phyloP scores from a whole-genome alignment of 2,797 vertebrate genomes.

The Percopsis omiscomaycus region DNA sequence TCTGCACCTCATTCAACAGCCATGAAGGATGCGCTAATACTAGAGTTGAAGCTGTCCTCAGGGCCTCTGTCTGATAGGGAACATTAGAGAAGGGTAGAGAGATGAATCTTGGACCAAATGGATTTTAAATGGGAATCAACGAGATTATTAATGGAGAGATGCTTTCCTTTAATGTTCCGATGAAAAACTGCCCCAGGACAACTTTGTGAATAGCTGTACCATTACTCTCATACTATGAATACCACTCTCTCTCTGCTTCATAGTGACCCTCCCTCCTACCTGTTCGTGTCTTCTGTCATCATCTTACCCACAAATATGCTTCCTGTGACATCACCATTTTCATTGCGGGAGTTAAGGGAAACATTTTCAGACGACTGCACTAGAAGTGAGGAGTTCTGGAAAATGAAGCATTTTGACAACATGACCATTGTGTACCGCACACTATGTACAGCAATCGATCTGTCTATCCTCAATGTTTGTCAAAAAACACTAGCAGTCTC shows the following conservation, averaged over 20 bases:
- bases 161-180: slow-evolving; percentile 65
- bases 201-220: slow-evolving; percentile 64
- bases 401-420: neutral
- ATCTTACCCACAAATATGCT: slow-evolving; percentile 90
- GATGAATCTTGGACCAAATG: slow-evolving; percentile 63
- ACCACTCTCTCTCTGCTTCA: neutral
- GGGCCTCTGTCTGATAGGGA: slow-evolving; percentile 58
- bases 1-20: slow-evolving; percentile 54
- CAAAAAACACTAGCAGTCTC: neutral
- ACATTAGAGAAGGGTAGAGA: slow-evolving; percentile 60
- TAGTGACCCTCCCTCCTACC: neutral
- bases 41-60: slow-evolving; percentile 44
- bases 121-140: slow-evolving; percentile 71
- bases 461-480: too few relatives aligned
- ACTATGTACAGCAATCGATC: too few relatives aligned
- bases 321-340: slow-evolving; percentile 86
- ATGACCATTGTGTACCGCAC: too few relatives aligned
- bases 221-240: slow-evolving; percentile 52
- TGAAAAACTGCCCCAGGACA: slow-evolving; percentile 70
- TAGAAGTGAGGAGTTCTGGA: slow-evolving; percentile 87
- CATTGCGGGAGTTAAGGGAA: slow-evolving; percentile 86
- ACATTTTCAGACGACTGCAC: slow-evolving; percentile 89
- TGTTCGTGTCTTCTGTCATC: slow-evolving; percentile 24
- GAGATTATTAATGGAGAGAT: slow-evolving; percentile 72
- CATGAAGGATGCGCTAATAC: slow-evolving; percentile 68